Percentiles rank a stretch among this genome's conserved stretches.
Evolutionary conservation across 1,140 invertebrate species (phyloP).

Genomic region (Platorchestia sp.): DNA sequence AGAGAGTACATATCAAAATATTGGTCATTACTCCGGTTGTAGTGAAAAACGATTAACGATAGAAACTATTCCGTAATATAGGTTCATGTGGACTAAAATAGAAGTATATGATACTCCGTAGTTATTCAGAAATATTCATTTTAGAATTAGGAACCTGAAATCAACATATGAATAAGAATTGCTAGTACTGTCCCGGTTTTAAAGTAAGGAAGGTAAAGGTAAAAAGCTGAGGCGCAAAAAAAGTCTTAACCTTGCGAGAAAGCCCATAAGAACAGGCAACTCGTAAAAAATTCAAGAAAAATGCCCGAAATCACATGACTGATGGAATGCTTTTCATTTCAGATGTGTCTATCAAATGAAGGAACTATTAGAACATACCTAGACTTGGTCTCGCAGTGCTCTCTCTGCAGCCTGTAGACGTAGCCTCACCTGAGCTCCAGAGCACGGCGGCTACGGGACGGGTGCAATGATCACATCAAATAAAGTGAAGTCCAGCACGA

Average conservation of each 20-base stretch:
- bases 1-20: neutral
- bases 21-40: too few species aligned
- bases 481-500: neutral
- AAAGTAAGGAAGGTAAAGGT: too few species aligned
- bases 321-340: too few species aligned
- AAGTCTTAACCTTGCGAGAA: neutral
- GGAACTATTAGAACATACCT: neutral
- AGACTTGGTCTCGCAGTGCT: neutral
- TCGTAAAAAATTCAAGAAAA: neutral
- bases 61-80: neutral
- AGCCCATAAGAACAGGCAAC: neutral
- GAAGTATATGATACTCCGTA: too few species aligned
- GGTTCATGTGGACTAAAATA: too few species aligned
- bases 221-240: neutral
- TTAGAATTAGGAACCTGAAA: neutral
- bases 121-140: neutral
- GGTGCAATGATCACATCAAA: neutral
- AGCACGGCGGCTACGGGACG: neutral
- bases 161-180: neutral
- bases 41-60: neutral
- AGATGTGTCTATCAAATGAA: neutral
- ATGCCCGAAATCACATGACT: neutral
- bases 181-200: too few species aligned
- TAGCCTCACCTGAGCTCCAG: neutral
- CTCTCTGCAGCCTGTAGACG: neutral